phyloP scores from a whole-genome alignment of 2,113 vertebrate genomes.

The Stegostoma tigrinum region DNA sequence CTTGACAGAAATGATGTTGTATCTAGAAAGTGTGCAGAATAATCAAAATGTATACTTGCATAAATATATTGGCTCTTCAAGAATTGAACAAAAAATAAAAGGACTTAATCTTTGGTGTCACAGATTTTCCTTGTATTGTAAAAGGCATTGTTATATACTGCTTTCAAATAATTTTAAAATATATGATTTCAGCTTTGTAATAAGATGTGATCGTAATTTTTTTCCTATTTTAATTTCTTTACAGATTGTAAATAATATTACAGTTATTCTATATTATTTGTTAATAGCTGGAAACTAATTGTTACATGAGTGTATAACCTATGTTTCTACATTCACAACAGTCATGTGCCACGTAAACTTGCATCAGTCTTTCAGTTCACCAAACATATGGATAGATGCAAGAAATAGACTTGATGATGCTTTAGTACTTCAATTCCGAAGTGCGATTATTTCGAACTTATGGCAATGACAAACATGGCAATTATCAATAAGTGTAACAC shows the following conservation, averaged over 20 bases:
- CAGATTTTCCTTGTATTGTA: neutral
- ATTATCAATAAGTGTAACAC: neutral
- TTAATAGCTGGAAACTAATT: too few species aligned
- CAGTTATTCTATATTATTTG: too few species aligned
- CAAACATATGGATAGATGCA: too few species aligned
- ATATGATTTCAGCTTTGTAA: neutral
- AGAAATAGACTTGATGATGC: too few species aligned
- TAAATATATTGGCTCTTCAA: neutral
- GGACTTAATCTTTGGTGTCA: neutral
- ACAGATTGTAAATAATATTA: neutral
- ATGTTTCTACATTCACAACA: too few species aligned
- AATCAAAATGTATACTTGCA: neutral
- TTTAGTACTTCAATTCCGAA: too few species aligned
- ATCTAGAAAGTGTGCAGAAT: neutral
- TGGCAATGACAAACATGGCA: too few species aligned
- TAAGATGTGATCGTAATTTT: neutral
- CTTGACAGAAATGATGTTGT: neutral
- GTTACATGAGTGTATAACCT: too few species aligned
- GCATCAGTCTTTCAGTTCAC: too few species aligned
- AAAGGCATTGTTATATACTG: neutral
- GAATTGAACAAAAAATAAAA: neutral
- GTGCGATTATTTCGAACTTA: too few species aligned
- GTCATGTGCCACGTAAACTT: too few species aligned
- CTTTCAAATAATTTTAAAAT: neutral
- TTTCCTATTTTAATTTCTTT: neutral